Conservation (phyloP, 92 coral and sea anemone species). For the Porites divaricata region DNA sequence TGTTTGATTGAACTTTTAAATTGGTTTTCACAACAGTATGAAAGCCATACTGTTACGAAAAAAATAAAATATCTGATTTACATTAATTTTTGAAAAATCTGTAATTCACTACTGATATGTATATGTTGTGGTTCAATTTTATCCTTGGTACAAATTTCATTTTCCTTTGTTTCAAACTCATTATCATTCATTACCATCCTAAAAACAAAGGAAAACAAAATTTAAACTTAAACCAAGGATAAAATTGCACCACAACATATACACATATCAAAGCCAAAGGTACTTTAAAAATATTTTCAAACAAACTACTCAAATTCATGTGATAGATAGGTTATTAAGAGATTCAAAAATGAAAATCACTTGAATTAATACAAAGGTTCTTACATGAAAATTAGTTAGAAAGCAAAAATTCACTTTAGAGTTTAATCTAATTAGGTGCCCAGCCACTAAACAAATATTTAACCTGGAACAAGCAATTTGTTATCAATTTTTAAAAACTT, state of each 20-base stretch:
- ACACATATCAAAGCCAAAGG: too few relatives aligned
- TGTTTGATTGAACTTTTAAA: not conserved
- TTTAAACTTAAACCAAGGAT: too few relatives aligned
- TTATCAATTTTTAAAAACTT: conserved; percentile 35
- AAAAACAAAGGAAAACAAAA: too few relatives aligned
- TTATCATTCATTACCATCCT: too few relatives aligned
- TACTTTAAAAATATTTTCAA: not conserved
- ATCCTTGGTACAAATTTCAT: too few relatives aligned
- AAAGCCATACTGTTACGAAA: not conserved
- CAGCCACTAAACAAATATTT: conserved; percentile 13
- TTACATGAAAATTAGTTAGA: conserved; percentile 8
- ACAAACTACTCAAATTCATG: not conserved
- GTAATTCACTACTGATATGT: not conserved
- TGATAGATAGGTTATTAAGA: not conserved
- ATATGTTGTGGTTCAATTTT: too few relatives aligned
- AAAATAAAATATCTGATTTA: not conserved
- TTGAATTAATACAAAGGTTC: not conserved
- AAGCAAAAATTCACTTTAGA: conserved; percentile 17
- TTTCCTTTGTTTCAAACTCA: too few relatives aligned
- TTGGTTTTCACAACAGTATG: not conserved
- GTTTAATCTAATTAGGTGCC: conserved; percentile 5
- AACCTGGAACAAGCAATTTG: conserved; percentile 28
- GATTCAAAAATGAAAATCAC: not conserved
- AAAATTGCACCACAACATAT: too few relatives aligned
- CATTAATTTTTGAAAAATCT: conserved; percentile 11